Percentiles rank a stretch among this genome's conserved stretches.
Conservation (phyloP, 2,797 vertebrate species). For the Darevskia mixta region DNA sequence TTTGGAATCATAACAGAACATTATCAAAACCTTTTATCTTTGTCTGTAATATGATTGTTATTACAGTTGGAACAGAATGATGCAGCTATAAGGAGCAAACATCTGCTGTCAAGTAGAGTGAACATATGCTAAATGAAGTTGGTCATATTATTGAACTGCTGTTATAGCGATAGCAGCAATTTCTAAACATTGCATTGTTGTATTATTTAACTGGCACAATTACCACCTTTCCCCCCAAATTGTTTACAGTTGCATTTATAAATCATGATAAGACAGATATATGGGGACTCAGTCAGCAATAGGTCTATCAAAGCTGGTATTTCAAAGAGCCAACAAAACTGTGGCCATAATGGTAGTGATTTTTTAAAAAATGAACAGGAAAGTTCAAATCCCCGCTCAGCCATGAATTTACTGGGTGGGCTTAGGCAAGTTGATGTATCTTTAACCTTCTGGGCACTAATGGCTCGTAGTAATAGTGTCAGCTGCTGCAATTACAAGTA, state of each 20-base stretch:
- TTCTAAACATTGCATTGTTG: not conserved
- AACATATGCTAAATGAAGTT: constrained; percentile 11
- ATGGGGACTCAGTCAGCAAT: not conserved
- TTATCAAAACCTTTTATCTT: constrained; percentile 6
- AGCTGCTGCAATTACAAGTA: not conserved
- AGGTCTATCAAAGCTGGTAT: not conserved
- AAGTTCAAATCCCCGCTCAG: not conserved
- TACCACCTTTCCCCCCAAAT: not conserved
- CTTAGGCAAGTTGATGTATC: not conserved
- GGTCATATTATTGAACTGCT: not conserved
- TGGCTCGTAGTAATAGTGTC: not conserved
- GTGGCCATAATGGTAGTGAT: too few relatives aligned
- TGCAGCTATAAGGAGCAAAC: constrained; percentile 11
- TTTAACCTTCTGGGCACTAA: not conserved
- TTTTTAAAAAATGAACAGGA: not conserved
- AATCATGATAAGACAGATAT: not conserved
- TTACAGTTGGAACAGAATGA: not conserved
- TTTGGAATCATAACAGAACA: not conserved
- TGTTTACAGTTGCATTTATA: not conserved
- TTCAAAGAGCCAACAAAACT: not conserved
- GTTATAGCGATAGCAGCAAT: not conserved
- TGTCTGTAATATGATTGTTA: not conserved
- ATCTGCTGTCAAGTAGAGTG: constrained; percentile 11
- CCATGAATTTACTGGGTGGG: not conserved
- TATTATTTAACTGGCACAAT: constrained; percentile 19